Conservation (phyloP, 2,888 invertebrate genomes). For the Eupelmus urozonus region DNA sequence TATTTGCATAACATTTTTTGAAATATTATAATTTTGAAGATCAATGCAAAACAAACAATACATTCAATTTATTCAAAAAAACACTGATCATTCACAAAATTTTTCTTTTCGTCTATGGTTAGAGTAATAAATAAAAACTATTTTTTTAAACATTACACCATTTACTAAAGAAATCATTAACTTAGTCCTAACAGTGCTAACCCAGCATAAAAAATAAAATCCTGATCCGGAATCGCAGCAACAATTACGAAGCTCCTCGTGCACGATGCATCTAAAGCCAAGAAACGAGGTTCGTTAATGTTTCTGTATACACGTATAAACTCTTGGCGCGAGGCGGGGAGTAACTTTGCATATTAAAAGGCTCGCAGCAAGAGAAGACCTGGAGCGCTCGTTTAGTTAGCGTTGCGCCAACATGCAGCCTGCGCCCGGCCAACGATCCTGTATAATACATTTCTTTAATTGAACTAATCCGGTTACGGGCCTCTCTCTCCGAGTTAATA, state of each 20-base stretch:
- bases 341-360: slow-evolving; percentile 73
- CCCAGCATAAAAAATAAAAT: background rate
- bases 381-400: slow-evolving; percentile 59
- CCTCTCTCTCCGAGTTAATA: slow-evolving; percentile 43
- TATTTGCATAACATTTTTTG: too few species aligned
- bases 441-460: slow-evolving; percentile 61
- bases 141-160: too few species aligned
- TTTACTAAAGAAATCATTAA: too few species aligned
- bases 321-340: slow-evolving; percentile 59
- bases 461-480: slow-evolving; percentile 61
- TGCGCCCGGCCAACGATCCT: background rate
- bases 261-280: background rate
- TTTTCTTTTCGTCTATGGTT: too few species aligned
- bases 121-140: too few species aligned
- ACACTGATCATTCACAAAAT: too few species aligned
- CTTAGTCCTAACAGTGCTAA: too few species aligned
- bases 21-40: too few species aligned
- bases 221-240: background rate
- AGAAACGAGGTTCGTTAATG: slow-evolving; percentile 42
- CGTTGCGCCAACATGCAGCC: slow-evolving; percentile 3
- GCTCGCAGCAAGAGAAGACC: slow-evolving; percentile 56
- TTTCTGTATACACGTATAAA: slow-evolving; percentile 1
- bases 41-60: too few species aligned
- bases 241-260: slow-evolving; percentile 7
- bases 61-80: too few species aligned